These are phyloP conservation scores for Actenoides lindsayi DNA, from an alignment of 2,113 vertebrate genomes.

Conservation along the genomic window DNA sequence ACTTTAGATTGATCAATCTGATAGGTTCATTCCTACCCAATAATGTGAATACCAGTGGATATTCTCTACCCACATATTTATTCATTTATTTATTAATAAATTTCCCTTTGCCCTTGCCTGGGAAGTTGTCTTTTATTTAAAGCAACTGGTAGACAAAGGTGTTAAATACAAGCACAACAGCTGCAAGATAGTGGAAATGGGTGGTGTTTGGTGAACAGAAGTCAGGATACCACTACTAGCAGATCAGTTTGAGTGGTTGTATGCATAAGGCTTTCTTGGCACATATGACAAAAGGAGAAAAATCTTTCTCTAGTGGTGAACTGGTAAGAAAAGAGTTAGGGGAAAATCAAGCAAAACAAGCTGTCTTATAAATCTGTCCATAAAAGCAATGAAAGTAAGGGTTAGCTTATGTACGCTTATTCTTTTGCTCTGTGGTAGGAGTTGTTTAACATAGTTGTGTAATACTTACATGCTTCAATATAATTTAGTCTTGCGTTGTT, in stretches of 20 bases:
- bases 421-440: background rate
- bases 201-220: background rate
- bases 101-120: background rate
- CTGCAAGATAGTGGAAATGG: background rate
- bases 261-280: background rate
- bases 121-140: background rate
- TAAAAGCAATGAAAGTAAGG: background rate
- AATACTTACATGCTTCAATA: background rate
- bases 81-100: background rate
- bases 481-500: background rate
- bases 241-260: background rate
- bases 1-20: background rate
- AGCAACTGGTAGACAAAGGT: background rate
- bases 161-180: background rate
- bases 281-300: background rate
- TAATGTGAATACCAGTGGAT: background rate
- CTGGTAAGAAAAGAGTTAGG: background rate
- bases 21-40: background rate
- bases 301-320: background rate
- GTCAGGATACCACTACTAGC: background rate
- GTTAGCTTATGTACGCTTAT: background rate
- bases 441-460: background rate
- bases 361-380: background rate
- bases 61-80: background rate
- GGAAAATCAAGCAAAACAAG: background rate